A percentile compares a stretch with the other conserved stretches of the same genome.
Evolutionary conservation across 2,888 invertebrate genomes (phyloP).

Genomic region (Lycaena phlaeas): DNA sequence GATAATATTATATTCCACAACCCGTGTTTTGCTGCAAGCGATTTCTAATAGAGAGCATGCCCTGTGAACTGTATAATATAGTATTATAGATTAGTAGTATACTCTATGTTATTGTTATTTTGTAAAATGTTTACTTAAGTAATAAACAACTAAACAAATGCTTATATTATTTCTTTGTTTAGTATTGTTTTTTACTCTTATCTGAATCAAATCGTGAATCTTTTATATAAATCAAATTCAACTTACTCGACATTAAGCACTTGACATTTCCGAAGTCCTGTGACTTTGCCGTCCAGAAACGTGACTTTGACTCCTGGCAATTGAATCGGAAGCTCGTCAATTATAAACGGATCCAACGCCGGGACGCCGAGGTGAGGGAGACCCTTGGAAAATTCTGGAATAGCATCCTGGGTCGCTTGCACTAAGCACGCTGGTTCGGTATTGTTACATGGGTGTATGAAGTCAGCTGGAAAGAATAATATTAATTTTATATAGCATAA

Average conservation of each 20-base stretch:
- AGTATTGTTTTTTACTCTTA: no score
- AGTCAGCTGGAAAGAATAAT: constrained; percentile 42
- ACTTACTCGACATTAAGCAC: constrained; percentile 65
- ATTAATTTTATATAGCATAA: not conserved
- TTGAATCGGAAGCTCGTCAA: constrained; percentile 58
- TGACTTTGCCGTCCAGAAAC: constrained; percentile 53
- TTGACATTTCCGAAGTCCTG: constrained; percentile 55
- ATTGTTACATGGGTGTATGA: constrained; percentile 57
- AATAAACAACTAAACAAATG: no score
- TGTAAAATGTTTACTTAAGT: no score
- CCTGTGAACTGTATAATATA: no score
- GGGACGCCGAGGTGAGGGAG: constrained; percentile 53
- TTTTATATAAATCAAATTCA: no score
- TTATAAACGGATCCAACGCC: constrained; percentile 53
- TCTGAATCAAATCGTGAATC: no score
- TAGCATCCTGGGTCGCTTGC: constrained; percentile 54
- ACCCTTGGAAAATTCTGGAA: constrained; percentile 56
- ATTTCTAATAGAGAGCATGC: no score
- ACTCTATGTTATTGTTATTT: no score
- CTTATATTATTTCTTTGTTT: no score
- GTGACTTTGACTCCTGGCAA: constrained; percentile 63
- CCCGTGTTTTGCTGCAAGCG: no score
- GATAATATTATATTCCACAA: no score
- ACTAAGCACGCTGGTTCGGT: constrained; percentile 52
- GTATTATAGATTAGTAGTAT: no score